Conservation (phyloP, 2,113 vertebrate genomes). For the Hucho hucho region DNA sequence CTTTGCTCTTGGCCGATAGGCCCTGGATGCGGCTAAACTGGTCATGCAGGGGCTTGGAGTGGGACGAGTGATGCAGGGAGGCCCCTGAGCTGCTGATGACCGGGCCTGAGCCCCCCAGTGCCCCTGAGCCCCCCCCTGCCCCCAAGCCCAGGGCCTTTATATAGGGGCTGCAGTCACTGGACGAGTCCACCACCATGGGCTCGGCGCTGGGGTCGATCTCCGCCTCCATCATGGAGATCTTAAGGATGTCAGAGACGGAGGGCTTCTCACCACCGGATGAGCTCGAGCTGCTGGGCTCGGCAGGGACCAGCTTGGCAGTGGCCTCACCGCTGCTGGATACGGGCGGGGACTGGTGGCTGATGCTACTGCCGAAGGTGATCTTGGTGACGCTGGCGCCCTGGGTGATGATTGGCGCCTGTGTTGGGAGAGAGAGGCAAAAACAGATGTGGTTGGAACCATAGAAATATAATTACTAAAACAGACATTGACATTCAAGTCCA, state of each 20-base stretch:
- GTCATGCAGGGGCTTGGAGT: slow-evolving; percentile 54
- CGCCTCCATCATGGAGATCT: slow-evolving; percentile 98
- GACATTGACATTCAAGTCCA: no score
- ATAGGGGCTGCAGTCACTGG: slow-evolving; percentile 78
- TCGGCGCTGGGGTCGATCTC: slow-evolving; percentile 88
- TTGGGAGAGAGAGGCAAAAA: not conserved
- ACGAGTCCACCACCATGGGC: slow-evolving; percentile 85
- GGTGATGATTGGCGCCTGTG: slow-evolving; percentile 87
- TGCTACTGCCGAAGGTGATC: slow-evolving; percentile 85
- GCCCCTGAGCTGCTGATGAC: slow-evolving; percentile 81
- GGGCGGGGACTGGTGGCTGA: slow-evolving; percentile 69
- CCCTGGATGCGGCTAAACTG: slow-evolving; percentile 63
- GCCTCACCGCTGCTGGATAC: slow-evolving; percentile 75
- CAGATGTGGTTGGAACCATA: not conserved
- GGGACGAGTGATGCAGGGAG: slow-evolving; percentile 64
- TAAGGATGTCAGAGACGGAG: slow-evolving; percentile 90
- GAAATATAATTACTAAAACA: no score
- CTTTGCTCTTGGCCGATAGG: slow-evolving; percentile 56
- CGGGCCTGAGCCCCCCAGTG: slow-evolving; percentile 69
- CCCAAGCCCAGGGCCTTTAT: slow-evolving; percentile 58
- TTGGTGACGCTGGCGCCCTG: slow-evolving; percentile 94
- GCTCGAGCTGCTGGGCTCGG: slow-evolving; percentile 82
- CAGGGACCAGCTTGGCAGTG: slow-evolving; percentile 73
- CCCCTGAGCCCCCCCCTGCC: slow-evolving; percentile 48
- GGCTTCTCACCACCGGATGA: slow-evolving; percentile 77